Conservation (phyloP, 1,140 invertebrate genomes). For the Magallana ariakensis region DNA sequence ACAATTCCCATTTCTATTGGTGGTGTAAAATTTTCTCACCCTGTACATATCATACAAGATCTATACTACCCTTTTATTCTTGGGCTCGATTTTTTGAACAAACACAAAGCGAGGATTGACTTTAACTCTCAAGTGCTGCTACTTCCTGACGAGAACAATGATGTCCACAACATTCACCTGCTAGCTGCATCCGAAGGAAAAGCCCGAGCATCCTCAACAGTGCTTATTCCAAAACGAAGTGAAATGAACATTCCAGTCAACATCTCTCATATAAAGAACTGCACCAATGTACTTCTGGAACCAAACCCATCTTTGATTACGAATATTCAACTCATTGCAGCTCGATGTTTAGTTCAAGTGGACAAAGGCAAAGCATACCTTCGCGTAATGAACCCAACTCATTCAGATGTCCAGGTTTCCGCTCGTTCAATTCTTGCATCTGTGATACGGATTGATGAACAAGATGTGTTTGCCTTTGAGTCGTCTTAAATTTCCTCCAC, state of each 20-base stretch:
- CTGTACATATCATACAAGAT: conserved; percentile 38
- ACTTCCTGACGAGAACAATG: background rate
- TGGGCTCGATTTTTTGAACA: conserved; percentile 46
- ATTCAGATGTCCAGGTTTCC: background rate
- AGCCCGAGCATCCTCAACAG: conserved; percentile 11
- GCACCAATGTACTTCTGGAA: conserved; percentile 23
- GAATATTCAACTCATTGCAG: conserved; percentile 41
- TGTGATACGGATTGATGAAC: background rate
- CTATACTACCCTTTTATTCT: conserved; percentile 43
- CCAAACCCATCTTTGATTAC: conserved; percentile 28
- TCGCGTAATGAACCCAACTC: conserved; percentile 25
- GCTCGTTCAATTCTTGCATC: conserved; percentile 20
- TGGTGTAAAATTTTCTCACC: conserved; percentile 6
- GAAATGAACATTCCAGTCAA: conserved; percentile 35
- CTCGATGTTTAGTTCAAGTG: conserved; percentile 27
- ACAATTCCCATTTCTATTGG: background rate
- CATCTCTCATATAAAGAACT: background rate
- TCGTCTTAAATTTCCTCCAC: background rate
- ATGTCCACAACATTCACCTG: background rate
- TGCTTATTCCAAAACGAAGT: conserved; percentile 26
- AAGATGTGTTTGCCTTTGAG: conserved; percentile 2
- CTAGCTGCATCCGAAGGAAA: background rate
- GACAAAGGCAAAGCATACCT: conserved; percentile 23
- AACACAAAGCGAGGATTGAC: conserved; percentile 3
- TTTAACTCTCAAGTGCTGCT: conserved; percentile 13